Evolutionary conservation across 2,888 invertebrate genomes (phyloP).

Genomic region (Drosophila neotestacea): DNA sequence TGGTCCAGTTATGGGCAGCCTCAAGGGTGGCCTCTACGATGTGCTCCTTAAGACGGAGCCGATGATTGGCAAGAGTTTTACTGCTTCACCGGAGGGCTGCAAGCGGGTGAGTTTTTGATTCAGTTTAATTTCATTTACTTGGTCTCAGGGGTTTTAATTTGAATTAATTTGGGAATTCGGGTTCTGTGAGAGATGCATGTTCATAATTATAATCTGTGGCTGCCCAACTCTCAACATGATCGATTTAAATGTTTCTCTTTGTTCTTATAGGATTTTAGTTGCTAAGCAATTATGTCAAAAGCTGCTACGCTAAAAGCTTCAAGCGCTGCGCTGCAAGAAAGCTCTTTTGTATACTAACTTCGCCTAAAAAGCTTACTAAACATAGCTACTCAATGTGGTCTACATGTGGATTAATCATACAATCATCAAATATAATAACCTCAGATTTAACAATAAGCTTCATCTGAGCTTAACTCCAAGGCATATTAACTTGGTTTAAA

Average conservation of each 20-base stretch:
- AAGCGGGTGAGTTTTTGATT: constrained; percentile 86
- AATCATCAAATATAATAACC: constrained; percentile 57
- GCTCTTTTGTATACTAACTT: constrained; percentile 82
- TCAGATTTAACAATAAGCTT: constrained; percentile 52
- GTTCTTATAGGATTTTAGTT: constrained; percentile 85
- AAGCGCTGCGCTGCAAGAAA: constrained; percentile 74
- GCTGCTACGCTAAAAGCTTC: constrained; percentile 70
- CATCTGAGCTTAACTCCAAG: constrained; percentile 25
- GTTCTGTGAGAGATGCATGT: constrained; percentile 56
- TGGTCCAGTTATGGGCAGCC: constrained; percentile 86
- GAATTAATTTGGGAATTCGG: not conserved
- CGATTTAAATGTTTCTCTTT: constrained; percentile 75
- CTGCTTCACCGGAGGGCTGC: constrained; percentile 87
- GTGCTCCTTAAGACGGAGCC: constrained; percentile 86
- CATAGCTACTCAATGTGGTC: constrained; percentile 79
- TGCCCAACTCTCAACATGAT: constrained; percentile 62
- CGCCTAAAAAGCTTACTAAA: constrained; percentile 73
- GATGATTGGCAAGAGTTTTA: constrained; percentile 85
- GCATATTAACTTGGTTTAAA: constrained; percentile 6
- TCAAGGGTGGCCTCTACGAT: constrained; percentile 83
- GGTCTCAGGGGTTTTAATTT: constrained; percentile 5
- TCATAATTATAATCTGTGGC: constrained; percentile 33
- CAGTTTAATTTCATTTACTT: constrained; percentile 1
- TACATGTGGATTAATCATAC: constrained; percentile 75
- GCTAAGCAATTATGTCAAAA: constrained; percentile 80